Conservation (phyloP, 2,797 vertebrate genomes). For the Antrozous pallidus region DNA sequence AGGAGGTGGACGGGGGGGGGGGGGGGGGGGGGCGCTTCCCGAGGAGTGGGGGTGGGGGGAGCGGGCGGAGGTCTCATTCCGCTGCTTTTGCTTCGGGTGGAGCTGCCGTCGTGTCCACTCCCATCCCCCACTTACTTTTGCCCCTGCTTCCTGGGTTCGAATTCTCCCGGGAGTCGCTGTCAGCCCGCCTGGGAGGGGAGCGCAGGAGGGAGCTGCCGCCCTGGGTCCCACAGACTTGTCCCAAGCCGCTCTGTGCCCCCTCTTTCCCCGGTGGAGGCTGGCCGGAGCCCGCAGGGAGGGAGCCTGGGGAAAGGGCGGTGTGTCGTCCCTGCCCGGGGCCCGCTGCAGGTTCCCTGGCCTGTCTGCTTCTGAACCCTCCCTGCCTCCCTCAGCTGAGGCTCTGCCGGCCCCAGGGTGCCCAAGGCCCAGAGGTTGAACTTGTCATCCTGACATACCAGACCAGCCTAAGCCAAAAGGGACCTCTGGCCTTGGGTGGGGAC, state of each 20-base stretch:
- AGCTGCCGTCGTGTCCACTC: conserved; percentile 21
- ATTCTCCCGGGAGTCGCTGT: conserved; percentile 67
- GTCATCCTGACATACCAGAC: neutral
- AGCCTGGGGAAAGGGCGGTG: neutral
- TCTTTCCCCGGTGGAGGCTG: neutral
- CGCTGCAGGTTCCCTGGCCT: neutral
- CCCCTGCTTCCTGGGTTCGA: conserved; percentile 39
- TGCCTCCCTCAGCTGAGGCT: neutral
- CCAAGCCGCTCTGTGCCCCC: neutral
- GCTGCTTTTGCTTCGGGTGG: neutral
- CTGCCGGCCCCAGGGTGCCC: neutral
- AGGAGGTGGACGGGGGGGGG: neutral
- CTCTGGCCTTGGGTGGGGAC: conserved; percentile 56
- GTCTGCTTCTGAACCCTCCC: neutral
- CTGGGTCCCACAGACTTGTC: neutral
- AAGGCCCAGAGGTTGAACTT: conserved; percentile 1
- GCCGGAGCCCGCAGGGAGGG: neutral
- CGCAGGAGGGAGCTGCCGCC: neutral
- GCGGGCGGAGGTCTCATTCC: neutral
- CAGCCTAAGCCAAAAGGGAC: conserved; percentile 38
- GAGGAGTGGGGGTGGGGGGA: too few relatives aligned
- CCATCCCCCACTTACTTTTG: conserved; percentile 43
- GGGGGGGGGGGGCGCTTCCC: neutral
- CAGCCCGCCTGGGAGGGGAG: neutral
- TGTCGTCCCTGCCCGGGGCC: neutral